phyloP scores from a whole-genome alignment of 2,888 invertebrate genomes.

The Tenthredo notha region DNA sequence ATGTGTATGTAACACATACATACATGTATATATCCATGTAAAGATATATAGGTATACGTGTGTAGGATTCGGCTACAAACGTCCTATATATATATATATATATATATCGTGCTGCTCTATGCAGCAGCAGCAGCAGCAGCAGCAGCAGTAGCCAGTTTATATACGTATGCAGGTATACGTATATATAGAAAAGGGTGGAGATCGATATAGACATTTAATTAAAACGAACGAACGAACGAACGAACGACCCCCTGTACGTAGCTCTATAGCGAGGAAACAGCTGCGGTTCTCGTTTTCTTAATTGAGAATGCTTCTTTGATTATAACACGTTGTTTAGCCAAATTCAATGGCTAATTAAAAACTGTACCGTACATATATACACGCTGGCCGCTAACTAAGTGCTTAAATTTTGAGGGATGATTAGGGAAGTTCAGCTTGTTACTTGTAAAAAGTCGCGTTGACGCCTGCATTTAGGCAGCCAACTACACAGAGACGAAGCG shows the following conservation, averaged over 20 bases:
- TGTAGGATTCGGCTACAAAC: neutral
- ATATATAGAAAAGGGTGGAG: neutral
- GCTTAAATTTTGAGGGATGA: too few species aligned
- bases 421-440: too few species aligned
- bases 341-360: constrained; percentile 14
- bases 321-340: neutral
- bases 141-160: neutral
- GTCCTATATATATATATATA: neutral
- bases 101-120: neutral
- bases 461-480: too few species aligned
- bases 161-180: neutral
- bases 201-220: constrained; percentile 36
- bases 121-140: neutral
- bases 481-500: too few species aligned
- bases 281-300: neutral
- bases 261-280: neutral
- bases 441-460: too few species aligned
- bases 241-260: neutral
- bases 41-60: neutral
- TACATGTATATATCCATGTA: neutral
- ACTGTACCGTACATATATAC: neutral
- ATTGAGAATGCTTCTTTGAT: constrained; percentile 30
- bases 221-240: constrained; percentile 7
- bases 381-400: too few species aligned
- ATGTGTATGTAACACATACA: neutral